These are phyloP conservation scores for Corythornis vintsioides DNA, from an alignment of 2,113 vertebrate genomes.

Conservation along the genomic window DNA sequence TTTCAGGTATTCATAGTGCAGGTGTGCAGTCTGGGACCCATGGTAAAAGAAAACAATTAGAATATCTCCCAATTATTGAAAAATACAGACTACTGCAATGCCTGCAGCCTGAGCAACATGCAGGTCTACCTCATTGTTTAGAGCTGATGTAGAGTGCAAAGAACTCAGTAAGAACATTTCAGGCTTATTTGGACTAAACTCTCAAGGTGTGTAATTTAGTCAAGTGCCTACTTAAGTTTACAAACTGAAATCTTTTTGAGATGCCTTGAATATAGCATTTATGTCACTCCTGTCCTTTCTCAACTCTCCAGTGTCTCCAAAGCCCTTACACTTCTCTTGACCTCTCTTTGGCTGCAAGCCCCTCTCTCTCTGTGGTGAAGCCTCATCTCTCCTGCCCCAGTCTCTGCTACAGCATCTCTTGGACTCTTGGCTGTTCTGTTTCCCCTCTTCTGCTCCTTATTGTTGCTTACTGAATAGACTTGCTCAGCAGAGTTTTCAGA, in stretches of 20 bases:
- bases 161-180: not conserved
- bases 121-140: not conserved
- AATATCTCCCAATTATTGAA: not conserved
- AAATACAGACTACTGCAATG: not conserved
- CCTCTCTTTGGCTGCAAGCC: not conserved
- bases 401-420: not conserved
- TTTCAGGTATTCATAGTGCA: not conserved
- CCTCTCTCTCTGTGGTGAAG: not conserved
- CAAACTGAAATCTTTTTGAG: not conserved
- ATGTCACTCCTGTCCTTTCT: not conserved
- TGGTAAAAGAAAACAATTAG: not conserved
- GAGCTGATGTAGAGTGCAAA: not conserved
- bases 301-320: not conserved
- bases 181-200: not conserved
- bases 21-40: not conserved
- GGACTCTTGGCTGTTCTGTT: not conserved
- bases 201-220: not conserved
- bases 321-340: not conserved
- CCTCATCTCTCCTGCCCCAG: not conserved
- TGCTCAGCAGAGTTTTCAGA: constrained; percentile 20
- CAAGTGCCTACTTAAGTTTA: not conserved
- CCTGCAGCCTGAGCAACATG: not conserved
- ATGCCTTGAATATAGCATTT: not conserved
- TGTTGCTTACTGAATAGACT: constrained; percentile 9
- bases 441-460: not conserved